Percentiles rank a stretch among this genome's conserved stretches.
These are phyloP conservation scores for Elgonia sp. DNA, from an alignment of 2,888 invertebrate species.

Conservation along the genomic window DNA sequence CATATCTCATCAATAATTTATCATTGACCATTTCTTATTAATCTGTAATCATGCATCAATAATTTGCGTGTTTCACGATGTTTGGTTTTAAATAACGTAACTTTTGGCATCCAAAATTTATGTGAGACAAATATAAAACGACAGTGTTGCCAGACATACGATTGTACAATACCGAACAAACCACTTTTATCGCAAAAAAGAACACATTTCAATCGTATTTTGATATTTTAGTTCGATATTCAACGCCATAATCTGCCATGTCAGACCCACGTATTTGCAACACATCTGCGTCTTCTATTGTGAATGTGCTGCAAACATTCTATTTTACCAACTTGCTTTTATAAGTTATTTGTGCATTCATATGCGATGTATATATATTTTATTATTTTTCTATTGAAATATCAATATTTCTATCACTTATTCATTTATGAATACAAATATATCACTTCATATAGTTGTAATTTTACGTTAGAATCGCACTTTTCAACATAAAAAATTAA, in stretches of 20 bases:
- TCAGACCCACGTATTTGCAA: conserved; percentile 13
- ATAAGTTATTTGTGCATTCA: background rate
- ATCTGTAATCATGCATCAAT: background rate
- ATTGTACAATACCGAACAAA: conserved; percentile 8
- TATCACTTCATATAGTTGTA: conserved; percentile 3
- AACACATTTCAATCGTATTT: conserved; percentile 11
- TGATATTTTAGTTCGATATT: conserved; percentile 45
- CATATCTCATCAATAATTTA: background rate
- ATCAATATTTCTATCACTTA: background rate
- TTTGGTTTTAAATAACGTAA: conserved; percentile 35
- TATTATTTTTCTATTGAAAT: background rate
- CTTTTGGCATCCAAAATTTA: conserved; percentile 14
- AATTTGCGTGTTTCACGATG: background rate
- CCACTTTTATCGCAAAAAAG: conserved; percentile 8
- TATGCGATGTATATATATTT: conserved; percentile 8
- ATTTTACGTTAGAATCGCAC: conserved; percentile 5
- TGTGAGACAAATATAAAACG: conserved; percentile 4
- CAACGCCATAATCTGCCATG: conserved; percentile 59
- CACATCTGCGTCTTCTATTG: background rate
- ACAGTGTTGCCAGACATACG: conserved; percentile 56
- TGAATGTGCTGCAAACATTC: conserved; percentile 7
- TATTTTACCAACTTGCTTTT: conserved; percentile 6
- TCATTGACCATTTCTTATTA: background rate
- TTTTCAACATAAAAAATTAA: background rate
- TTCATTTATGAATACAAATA: no score